These are phyloP conservation scores for Mandrillus leucophaeus DNA, from an alignment of 2,113 vertebrate genomes.

Conservation along the genomic window DNA sequence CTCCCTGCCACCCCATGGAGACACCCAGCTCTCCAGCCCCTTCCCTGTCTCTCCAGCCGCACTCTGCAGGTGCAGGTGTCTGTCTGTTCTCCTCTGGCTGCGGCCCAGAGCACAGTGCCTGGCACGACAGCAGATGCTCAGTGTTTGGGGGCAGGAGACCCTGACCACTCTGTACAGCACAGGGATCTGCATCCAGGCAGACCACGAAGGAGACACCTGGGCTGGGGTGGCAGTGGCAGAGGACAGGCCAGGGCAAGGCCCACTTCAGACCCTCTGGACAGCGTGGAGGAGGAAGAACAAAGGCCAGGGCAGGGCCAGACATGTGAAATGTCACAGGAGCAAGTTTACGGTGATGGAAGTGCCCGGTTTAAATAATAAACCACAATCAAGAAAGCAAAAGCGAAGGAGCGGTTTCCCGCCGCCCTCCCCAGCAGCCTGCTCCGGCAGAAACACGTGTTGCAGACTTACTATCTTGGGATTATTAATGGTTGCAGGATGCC, in stretches of 20 bases:
- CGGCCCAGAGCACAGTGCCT: neutral
- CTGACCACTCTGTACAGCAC: neutral
- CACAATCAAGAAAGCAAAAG: rapidly evolving
- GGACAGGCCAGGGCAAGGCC: neutral
- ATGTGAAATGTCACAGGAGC: rapidly evolving
- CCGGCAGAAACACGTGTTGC: rapidly evolving
- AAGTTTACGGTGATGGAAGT: rapidly evolving
- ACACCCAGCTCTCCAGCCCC: neutral
- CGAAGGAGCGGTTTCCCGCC: rapidly evolving
- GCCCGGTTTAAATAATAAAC: rapidly evolving
- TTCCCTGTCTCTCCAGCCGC: neutral
- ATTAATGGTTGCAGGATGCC: conserved; percentile 87
- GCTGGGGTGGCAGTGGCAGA: neutral
- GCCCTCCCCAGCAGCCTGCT: rapidly evolving
- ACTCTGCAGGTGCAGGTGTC: too few species aligned
- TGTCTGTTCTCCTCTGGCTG: neutral
- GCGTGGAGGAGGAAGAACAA: rapidly evolving
- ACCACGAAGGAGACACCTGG: rapidly evolving
- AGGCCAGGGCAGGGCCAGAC: neutral
- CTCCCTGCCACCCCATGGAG: neutral
- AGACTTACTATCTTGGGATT: conserved; percentile 89
- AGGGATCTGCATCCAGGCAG: neutral
- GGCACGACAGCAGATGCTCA: neutral
- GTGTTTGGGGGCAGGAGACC: neutral
- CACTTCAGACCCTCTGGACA: neutral